These are phyloP conservation scores for Perdita meconis DNA, from an alignment of 2,888 invertebrate genomes.

Conservation along the genomic window DNA sequence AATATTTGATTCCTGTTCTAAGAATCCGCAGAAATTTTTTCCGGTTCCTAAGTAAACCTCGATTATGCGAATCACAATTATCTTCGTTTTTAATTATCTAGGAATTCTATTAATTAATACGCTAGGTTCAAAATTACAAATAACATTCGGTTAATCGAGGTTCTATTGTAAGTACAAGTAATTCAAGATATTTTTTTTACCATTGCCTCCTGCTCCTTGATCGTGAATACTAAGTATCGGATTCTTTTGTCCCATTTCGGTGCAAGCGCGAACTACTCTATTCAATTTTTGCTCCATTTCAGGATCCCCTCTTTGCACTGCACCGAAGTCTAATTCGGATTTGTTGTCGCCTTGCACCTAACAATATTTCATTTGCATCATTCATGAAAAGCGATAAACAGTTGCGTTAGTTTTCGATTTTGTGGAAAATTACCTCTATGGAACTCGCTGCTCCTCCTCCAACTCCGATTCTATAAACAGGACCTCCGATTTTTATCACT, in stretches of 20 bases:
- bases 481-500: conserved; percentile 98
- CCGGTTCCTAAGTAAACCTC: too few relatives aligned
- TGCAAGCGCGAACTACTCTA: conserved; percentile 95
- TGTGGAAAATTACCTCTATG: conserved; percentile 86
- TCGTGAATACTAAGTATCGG: conserved; percentile 98
- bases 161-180: background rate
- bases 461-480: conserved; percentile 98
- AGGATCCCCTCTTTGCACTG: conserved; percentile 98
- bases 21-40: too few relatives aligned
- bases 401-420: background rate
- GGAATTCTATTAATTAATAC: too few relatives aligned
- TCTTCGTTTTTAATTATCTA: too few relatives aligned
- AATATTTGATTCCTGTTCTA: too few relatives aligned
- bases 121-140: too few relatives aligned
- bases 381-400: background rate
- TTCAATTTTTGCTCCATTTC: conserved; percentile 99
- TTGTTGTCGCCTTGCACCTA: conserved; percentile 94
- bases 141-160: too few relatives aligned
- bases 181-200: conserved; percentile 72
- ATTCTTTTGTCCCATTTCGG: conserved; percentile 92
- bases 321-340: conserved; percentile 96
- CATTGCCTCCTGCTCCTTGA: conserved; percentile 99
- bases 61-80: too few relatives aligned
- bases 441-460: conserved; percentile 99
- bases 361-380: conserved; percentile 11